phyloP scores from a whole-genome alignment of 2,888 invertebrate species.

The Gerris lacustris region DNA sequence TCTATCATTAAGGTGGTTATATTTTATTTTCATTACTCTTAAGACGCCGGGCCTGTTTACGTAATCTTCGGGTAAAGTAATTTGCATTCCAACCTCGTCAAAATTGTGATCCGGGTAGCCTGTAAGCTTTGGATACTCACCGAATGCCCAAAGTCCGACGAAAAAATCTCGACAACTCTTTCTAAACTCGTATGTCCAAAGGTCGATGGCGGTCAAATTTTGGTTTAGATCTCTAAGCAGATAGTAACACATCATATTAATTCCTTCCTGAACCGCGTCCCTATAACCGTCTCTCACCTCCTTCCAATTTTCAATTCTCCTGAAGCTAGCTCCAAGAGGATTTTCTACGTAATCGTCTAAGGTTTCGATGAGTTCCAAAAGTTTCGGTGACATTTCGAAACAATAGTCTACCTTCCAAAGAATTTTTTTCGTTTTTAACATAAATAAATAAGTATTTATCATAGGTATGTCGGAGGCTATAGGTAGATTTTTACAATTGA shows the following conservation, averaged over 20 bases:
- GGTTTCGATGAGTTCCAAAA: conserved; percentile 32
- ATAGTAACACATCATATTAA: conserved; percentile 42
- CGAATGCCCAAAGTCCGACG: conserved; percentile 35
- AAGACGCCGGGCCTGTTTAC: conserved; percentile 44
- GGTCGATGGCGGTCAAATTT: conserved; percentile 39
- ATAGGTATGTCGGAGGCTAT: background rate
- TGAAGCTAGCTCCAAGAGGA: conserved; percentile 26
- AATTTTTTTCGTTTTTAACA: background rate
- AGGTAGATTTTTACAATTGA: conserved; percentile 2
- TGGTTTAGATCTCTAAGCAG: conserved; percentile 41
- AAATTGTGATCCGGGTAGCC: conserved; percentile 5
- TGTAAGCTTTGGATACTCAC: conserved; percentile 39
- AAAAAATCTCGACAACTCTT: conserved; percentile 37
- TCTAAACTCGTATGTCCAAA: conserved; percentile 40
- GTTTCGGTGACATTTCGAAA: conserved; percentile 41
- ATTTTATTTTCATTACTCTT: conserved; percentile 44
- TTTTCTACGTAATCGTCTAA: conserved; percentile 29
- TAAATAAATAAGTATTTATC: conserved; percentile 6
- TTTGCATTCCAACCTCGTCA: conserved; percentile 40
- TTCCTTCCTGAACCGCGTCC: conserved; percentile 38
- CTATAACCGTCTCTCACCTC: conserved; percentile 32
- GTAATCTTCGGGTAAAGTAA: conserved; percentile 46
- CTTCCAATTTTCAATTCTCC: conserved; percentile 28
- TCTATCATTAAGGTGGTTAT: conserved; percentile 48
- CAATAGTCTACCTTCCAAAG: conserved; percentile 39